Conservation (phyloP, 92 coral and sea anemone species). For the Palythoa caribaeorum region DNA sequence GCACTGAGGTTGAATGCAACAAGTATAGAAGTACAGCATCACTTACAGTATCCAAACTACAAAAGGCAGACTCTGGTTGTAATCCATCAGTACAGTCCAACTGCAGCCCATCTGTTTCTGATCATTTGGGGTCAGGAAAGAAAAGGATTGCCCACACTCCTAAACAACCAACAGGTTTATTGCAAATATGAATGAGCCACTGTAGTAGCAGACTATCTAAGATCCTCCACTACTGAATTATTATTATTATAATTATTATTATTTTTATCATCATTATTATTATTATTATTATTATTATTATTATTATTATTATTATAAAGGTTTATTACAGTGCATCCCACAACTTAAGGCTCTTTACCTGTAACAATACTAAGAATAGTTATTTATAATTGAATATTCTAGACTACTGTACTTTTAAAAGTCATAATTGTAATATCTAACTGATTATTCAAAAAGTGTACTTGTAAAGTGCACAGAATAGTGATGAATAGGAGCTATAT, state of each 20-base stretch:
- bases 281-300: too few species aligned
- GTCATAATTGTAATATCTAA: too few species aligned
- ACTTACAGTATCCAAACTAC: not conserved
- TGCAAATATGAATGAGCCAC: not conserved
- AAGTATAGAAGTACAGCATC: not conserved
- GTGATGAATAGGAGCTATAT: too few species aligned
- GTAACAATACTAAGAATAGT: too few species aligned
- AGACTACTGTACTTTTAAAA: too few species aligned
- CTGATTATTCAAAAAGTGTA: too few species aligned
- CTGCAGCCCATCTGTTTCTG: not conserved
- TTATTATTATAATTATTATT: not conserved
- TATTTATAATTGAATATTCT: too few species aligned
- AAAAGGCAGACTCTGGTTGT: not conserved
- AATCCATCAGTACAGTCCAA: not conserved
- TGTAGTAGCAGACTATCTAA: not conserved
- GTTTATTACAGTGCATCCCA: too few species aligned
- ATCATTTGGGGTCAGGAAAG: constrained; percentile 32
- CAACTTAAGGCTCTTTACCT: too few species aligned
- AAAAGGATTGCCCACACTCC: constrained; percentile 64
- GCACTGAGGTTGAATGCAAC: not conserved
- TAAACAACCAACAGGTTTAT: constrained; percentile 14
- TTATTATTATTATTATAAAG: too few species aligned
- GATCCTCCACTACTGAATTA: not conserved
- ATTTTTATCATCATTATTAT: too few species aligned
- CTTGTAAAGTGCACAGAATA: too few species aligned